Evolutionary conservation across 2,888 invertebrate genomes (phyloP).

Genomic region (Sepiola atlantica): DNA sequence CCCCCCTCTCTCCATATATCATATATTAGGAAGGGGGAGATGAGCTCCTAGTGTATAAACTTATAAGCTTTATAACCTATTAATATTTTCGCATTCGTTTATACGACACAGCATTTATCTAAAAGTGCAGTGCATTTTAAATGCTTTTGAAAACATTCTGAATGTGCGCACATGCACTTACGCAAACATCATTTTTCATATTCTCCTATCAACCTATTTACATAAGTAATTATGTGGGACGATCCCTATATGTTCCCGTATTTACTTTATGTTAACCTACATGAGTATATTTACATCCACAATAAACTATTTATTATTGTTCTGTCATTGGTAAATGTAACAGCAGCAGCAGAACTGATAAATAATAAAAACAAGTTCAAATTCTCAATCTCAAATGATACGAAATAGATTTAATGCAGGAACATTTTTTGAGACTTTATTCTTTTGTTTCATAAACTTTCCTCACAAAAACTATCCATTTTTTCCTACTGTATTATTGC

Average conservation of each 20-base stretch:
- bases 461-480: not conserved
- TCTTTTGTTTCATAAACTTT: not conserved
- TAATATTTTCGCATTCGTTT: not conserved
- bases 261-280: not conserved
- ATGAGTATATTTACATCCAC: not conserved
- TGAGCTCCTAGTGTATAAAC: not conserved
- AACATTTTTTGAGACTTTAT: slow-evolving; percentile 2
- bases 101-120: not conserved
- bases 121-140: not conserved
- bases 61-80: not conserved
- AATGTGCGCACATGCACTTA: not conserved
- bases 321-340: slow-evolving; percentile 18
- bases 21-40: not conserved
- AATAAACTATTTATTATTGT: not conserved
- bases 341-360: not conserved
- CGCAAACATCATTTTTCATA: not conserved
- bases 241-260: not conserved
- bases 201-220: not conserved
- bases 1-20: no score
- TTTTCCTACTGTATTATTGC: not conserved
- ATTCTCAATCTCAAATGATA: not conserved
- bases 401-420: not conserved
- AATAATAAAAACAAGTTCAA: not conserved
- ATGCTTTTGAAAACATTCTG: not conserved
- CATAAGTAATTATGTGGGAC: not conserved